These are phyloP conservation scores for Epinotia brunnichana DNA, from an alignment of 2,888 invertebrate genomes.

Conservation along the genomic window DNA sequence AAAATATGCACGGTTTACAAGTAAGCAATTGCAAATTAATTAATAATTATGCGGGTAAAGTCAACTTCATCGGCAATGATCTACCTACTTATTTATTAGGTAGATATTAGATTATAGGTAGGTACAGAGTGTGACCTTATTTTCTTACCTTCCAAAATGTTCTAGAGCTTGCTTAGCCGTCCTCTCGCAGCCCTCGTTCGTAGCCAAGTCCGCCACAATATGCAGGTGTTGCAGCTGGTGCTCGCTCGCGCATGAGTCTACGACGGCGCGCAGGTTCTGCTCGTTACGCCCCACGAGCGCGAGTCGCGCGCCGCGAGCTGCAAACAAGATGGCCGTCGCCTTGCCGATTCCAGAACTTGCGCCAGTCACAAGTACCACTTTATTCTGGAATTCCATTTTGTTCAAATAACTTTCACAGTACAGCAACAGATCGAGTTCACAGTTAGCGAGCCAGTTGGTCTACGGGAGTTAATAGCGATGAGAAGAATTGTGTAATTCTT, in stretches of 20 bases:
- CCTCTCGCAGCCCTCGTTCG: slow-evolving; percentile 58
- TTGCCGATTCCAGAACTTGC: slow-evolving; percentile 46
- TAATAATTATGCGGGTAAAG: no score
- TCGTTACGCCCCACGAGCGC: slow-evolving; percentile 44
- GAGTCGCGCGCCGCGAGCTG: slow-evolving; percentile 43
- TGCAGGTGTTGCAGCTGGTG: slow-evolving; percentile 48
- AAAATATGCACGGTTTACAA: no score
- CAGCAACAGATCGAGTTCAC: background rate
- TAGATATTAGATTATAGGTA: no score
- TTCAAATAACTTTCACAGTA: background rate
- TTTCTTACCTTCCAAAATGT: slow-evolving; percentile 56
- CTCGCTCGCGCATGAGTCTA: slow-evolving; percentile 20
- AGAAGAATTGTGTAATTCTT: background rate
- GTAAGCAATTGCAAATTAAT: no score
- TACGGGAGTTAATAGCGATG: background rate
- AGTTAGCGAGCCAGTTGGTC: background rate
- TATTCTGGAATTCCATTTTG: slow-evolving; percentile 40
- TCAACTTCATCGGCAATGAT: no score
- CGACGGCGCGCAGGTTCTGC: slow-evolving; percentile 37
- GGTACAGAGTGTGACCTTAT: background rate
- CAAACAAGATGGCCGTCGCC: slow-evolving; percentile 42
- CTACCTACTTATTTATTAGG: no score
- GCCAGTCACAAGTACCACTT: slow-evolving; percentile 46
- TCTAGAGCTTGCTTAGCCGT: slow-evolving; percentile 54
- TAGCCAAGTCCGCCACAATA: slow-evolving; percentile 58